Evolutionary conservation across 2,888 invertebrate genomes (phyloP).

Genomic region (Pasiphila rectangulata): DNA sequence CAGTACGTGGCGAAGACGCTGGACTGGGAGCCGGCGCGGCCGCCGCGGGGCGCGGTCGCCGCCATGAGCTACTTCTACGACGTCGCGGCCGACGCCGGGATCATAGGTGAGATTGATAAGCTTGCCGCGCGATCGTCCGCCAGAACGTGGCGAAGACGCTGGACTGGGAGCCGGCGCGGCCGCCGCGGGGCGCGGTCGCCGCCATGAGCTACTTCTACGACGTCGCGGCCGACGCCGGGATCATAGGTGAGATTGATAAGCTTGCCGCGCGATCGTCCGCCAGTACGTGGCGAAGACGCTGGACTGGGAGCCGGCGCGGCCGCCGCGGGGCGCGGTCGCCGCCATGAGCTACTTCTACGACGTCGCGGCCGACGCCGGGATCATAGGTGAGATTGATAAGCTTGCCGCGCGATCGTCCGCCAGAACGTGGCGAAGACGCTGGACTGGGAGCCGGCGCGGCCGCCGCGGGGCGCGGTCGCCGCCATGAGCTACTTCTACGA

Average conservation of each 20-base stretch:
- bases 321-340: constrained; percentile 82
- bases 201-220: constrained; percentile 98
- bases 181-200: constrained; percentile 82
- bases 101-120: constrained; percentile 84
- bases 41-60: constrained; percentile 82
- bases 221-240: constrained; percentile 91
- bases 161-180: constrained; percentile 80
- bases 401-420: constrained; percentile 52
- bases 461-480: constrained; percentile 82
- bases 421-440: constrained; percentile 64
- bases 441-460: constrained; percentile 80
- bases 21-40: constrained; percentile 80
- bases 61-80: constrained; percentile 98
- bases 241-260: constrained; percentile 84
- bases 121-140: constrained; percentile 52
- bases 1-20: constrained; percentile 64
- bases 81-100: constrained; percentile 91
- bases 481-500: constrained; percentile 98
- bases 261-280: constrained; percentile 52
- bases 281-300: constrained; percentile 64
- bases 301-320: constrained; percentile 80
- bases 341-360: constrained; percentile 98
- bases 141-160: constrained; percentile 64
- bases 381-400: constrained; percentile 84
- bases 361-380: constrained; percentile 91